Conservation (phyloP, 2,797 vertebrate species). For the Sebastes matsubarae region DNA sequence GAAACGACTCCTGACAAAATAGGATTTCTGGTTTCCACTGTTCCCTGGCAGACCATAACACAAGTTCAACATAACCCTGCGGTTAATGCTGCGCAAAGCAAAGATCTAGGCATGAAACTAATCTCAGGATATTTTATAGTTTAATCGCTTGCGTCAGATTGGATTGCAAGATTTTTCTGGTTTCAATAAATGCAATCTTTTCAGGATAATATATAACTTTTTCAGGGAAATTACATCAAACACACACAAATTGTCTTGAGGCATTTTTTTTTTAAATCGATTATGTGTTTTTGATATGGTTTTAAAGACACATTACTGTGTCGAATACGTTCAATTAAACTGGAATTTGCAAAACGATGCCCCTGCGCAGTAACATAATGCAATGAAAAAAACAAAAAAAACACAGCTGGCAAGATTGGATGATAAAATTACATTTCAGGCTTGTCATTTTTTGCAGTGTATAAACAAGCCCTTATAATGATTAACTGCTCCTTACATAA, state of each 20-base stretch:
- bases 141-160: slow-evolving; percentile 2
- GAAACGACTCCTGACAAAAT: background rate
- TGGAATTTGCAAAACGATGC: background rate
- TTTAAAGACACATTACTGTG: slow-evolving; percentile 12
- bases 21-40: background rate
- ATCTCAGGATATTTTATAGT: slow-evolving; percentile 19
- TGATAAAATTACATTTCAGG: background rate
- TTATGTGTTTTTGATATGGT: slow-evolving; percentile 16
- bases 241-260: slow-evolving; percentile 19
- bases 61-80: background rate
- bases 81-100: background rate
- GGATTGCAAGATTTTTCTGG: slow-evolving; percentile 12
- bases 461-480: slow-evolving; percentile 7
- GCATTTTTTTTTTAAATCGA: background rate
- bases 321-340: background rate
- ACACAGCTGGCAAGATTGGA: background rate
- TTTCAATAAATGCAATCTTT: slow-evolving; percentile 27
- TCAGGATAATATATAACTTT: slow-evolving; percentile 7
- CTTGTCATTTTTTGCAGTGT: background rate
- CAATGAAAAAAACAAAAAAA: background rate
- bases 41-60: background rate
- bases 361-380: background rate
- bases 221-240: slow-evolving; percentile 24
- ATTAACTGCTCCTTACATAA: slow-evolving; percentile 21
- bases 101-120: background rate